Conservation (phyloP, 2,113 vertebrate genomes). For the Notarius quadriscutis region DNA sequence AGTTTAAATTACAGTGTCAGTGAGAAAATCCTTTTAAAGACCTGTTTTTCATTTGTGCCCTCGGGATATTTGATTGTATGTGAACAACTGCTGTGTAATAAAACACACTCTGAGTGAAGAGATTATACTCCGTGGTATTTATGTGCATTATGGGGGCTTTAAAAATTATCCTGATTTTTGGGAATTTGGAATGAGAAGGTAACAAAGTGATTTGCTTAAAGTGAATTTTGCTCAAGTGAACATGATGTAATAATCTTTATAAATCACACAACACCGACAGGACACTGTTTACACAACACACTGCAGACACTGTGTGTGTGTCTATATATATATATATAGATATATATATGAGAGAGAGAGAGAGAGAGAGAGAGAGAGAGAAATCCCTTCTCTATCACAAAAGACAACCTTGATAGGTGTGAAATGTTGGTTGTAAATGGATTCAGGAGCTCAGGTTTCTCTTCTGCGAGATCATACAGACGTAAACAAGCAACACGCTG, state of each 20-base stretch:
- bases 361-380: no score
- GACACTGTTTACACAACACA: conserved; percentile 46
- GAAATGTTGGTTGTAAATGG: conserved; percentile 35
- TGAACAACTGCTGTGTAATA: not conserved
- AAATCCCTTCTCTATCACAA: conserved; percentile 44
- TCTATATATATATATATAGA: not conserved
- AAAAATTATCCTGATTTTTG: not conserved
- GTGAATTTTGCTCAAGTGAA: not conserved
- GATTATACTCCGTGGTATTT: not conserved
- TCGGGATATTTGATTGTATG: conserved; percentile 4
- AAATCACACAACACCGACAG: conserved; percentile 5
- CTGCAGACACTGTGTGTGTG: not conserved
- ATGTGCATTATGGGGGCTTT: not conserved
- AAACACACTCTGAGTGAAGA: not conserved
- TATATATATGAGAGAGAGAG: conserved; percentile 22
- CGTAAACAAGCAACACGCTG: not conserved
- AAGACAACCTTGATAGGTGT: conserved; percentile 37
- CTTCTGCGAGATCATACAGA: conserved; percentile 11
- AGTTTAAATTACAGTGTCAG: not conserved
- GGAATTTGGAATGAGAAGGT: not conserved
- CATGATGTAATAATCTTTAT: conserved; percentile 7
- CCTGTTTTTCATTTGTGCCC: not conserved
- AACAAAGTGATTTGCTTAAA: not conserved
- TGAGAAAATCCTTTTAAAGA: conserved; percentile 2
- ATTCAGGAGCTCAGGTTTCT: conserved; percentile 29